phyloP scores from a whole-genome alignment of 2,888 invertebrate genomes.

The Pollenia angustigena region DNA sequence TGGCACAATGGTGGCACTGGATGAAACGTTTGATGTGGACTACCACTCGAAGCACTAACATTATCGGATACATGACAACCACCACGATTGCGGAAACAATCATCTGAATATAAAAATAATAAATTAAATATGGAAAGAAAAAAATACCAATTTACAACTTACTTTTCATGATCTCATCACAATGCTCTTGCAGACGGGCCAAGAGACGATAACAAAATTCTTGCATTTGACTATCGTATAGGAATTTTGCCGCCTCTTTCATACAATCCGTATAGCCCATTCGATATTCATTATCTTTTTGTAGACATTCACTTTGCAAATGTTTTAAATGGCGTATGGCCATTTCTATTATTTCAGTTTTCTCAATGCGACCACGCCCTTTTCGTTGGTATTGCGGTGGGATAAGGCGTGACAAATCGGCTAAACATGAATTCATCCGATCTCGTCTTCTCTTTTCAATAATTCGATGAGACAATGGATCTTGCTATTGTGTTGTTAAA shows the following conservation, averaged over 20 bases:
- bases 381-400: constrained; percentile 97
- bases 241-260: constrained; percentile 94
- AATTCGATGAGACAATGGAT: constrained; percentile 98
- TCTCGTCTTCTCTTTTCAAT: constrained; percentile 98
- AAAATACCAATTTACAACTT: constrained; percentile 66
- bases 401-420: constrained; percentile 95
- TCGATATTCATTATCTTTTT: constrained; percentile 86
- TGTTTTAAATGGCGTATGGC: constrained; percentile 97
- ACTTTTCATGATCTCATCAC: constrained; percentile 88
- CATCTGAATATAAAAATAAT: constrained; percentile 76
- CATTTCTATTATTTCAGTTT: constrained; percentile 99
- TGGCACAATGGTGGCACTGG: constrained; percentile 83
- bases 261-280: constrained; percentile 96
- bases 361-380: constrained; percentile 97
- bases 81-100: constrained; percentile 82
- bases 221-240: constrained; percentile 94
- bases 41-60: constrained; percentile 86
- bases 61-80: constrained; percentile 85
- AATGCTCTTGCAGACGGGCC: constrained; percentile 93
- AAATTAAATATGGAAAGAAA: background rate
- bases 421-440: constrained; percentile 98
- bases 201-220: constrained; percentile 92
- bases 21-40: constrained; percentile 83
- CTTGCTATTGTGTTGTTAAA: constrained; percentile 87
- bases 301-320: constrained; percentile 88